phyloP scores from a whole-genome alignment of 23 tunicate species.

The Clavelina lepadiformis region DNA sequence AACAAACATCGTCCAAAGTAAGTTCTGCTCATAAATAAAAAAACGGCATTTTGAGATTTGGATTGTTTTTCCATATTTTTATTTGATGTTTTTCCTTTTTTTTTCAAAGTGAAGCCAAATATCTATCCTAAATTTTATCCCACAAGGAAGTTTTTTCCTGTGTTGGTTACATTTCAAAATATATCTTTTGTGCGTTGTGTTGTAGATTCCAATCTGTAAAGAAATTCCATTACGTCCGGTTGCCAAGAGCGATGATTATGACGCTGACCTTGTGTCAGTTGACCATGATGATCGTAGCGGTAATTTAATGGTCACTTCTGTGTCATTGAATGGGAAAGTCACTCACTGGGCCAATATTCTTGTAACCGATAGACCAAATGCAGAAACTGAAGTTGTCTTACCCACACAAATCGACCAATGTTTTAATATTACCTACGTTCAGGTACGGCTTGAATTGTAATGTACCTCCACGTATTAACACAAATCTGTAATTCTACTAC shows the following conservation, averaged over 20 bases:
- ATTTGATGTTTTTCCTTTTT: too few relatives aligned
- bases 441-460: constrained; percentile 9
- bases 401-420: constrained; percentile 7
- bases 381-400: constrained; percentile 18
- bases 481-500: not conserved
- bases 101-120: too few relatives aligned
- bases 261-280: constrained; percentile 31
- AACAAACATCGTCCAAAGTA: too few relatives aligned
- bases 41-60: too few relatives aligned
- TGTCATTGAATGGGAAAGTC: constrained; percentile 29
- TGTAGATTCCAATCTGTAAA: constrained; percentile 56
- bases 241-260: not conserved
- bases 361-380: constrained; percentile 15
- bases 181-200: not conserved
- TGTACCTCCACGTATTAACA: not conserved
- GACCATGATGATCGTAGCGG: constrained; percentile 15
- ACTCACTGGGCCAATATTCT: constrained; percentile 63
- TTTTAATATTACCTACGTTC: constrained; percentile 16
- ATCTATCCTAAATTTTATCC: too few relatives aligned
- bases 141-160: too few relatives aligned
- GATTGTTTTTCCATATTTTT: too few relatives aligned
- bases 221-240: constrained; percentile 39
- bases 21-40: too few relatives aligned
- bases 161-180: too few relatives aligned
- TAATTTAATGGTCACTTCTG: constrained; percentile 33